Evolutionary conservation across 2,113 vertebrate genomes (phyloP).

Genomic region (Bubo scandiacus): DNA sequence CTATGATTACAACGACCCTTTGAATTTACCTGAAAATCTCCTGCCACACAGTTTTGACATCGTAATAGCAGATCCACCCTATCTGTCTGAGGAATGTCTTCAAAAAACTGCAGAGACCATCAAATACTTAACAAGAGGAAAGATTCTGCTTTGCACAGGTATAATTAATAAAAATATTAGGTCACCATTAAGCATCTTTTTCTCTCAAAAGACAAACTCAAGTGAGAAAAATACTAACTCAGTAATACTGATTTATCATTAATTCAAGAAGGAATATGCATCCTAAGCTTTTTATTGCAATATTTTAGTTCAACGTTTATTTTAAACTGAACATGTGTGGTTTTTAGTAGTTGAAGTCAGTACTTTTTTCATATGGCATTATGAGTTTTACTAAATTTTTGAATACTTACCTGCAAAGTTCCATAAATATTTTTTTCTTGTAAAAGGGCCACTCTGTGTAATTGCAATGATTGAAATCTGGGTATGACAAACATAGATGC

Average conservation of each 20-base stretch:
- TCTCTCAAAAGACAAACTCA: background rate
- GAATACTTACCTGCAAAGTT: background rate
- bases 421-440: background rate
- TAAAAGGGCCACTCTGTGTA: background rate
- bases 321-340: background rate
- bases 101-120: slow-evolving; percentile 86
- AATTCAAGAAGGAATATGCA: background rate
- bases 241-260: background rate
- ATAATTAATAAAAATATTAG: background rate
- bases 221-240: background rate
- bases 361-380: background rate
- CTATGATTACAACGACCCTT: slow-evolving; percentile 91
- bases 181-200: background rate
- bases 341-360: background rate
- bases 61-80: slow-evolving; percentile 92
- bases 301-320: background rate
- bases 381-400: background rate
- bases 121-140: slow-evolving; percentile 85
- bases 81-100: slow-evolving; percentile 92
- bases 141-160: slow-evolving; percentile 96
- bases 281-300: background rate
- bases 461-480: background rate
- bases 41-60: slow-evolving; percentile 86
- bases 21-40: slow-evolving; percentile 74
- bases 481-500: background rate